These are phyloP conservation scores for Leptobrachium leishanense DNA, from an alignment of 2,113 vertebrate species.

Conservation along the genomic window DNA sequence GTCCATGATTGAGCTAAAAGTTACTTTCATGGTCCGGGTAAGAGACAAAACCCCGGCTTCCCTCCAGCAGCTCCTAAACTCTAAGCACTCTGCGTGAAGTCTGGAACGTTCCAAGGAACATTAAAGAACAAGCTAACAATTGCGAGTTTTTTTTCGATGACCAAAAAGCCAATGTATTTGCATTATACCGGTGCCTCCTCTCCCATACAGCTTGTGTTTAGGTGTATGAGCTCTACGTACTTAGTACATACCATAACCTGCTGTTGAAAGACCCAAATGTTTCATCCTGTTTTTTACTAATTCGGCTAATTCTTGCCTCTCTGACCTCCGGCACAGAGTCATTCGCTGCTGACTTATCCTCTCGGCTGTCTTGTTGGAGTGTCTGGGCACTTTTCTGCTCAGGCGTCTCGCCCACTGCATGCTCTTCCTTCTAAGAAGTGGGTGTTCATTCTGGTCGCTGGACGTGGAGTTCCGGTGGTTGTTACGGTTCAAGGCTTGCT, in stretches of 20 bases:
- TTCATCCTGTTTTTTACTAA: constrained; percentile 94
- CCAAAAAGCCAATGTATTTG: constrained; percentile 11
- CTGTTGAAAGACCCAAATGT: constrained; percentile 86
- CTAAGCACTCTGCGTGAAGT: too few species aligned
- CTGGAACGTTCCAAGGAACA: too few species aligned
- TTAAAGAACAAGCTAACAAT: too few species aligned
- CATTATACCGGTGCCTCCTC: background rate
- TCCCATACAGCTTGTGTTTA: constrained; percentile 16
- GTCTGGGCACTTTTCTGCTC: constrained; percentile 77
- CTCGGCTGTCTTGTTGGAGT: constrained; percentile 73
- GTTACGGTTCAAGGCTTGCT: constrained; percentile 66
- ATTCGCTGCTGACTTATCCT: constrained; percentile 83
- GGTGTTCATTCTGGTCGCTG: constrained; percentile 80
- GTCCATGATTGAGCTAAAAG: too few species aligned
- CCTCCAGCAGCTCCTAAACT: too few species aligned
- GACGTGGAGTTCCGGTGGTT: constrained; percentile 74
- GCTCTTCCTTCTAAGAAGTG: constrained; percentile 83
- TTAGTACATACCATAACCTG: constrained; percentile 77
- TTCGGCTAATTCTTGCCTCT: constrained; percentile 90
- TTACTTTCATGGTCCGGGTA: too few species aligned
- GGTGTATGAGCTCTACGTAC: background rate
- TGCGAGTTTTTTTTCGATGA: constrained; percentile 9
- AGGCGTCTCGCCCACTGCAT: constrained; percentile 90
- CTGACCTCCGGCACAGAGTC: constrained; percentile 83
- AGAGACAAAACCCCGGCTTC: too few species aligned